These are phyloP conservation scores for Pherbina coryleti DNA, from an alignment of 2,888 invertebrate genomes.

Conservation along the genomic window DNA sequence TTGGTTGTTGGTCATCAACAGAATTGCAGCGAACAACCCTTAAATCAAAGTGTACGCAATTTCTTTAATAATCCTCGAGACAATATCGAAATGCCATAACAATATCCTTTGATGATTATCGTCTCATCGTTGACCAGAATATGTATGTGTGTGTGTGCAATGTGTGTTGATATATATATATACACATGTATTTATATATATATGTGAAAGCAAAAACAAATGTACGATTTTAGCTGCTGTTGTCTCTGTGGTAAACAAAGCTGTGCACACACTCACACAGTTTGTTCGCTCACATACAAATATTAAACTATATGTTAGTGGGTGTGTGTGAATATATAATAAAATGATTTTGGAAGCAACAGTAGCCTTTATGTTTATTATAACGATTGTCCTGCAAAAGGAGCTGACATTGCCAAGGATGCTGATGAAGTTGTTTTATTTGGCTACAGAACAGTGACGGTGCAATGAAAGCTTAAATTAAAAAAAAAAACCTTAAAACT, in stretches of 20 bases:
- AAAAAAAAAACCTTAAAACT: not conserved
- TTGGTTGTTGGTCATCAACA: not conserved
- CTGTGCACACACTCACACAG: not conserved
- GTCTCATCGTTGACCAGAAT: slow-evolving; percentile 52
- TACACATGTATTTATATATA: not conserved
- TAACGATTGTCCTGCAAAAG: slow-evolving; percentile 57
- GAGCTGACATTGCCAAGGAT: slow-evolving; percentile 40
- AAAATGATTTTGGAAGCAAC: slow-evolving; percentile 51
- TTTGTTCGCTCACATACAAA: not conserved
- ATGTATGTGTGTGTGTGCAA: slow-evolving; percentile 23
- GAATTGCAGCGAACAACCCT: slow-evolving; percentile 57
- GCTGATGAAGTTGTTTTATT: slow-evolving; percentile 27
- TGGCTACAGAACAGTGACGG: not conserved
- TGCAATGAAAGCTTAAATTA: too few relatives aligned
- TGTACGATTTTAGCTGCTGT: slow-evolving; percentile 1
- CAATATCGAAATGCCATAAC: slow-evolving; percentile 68
- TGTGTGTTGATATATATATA: not conserved
- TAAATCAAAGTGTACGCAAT: slow-evolving; percentile 67
- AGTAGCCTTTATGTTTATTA: slow-evolving; percentile 64
- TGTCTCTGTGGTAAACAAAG: not conserved
- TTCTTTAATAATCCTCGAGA: slow-evolving; percentile 68
- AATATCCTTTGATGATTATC: slow-evolving; percentile 69
- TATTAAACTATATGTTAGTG: not conserved
- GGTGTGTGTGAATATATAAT: not conserved
- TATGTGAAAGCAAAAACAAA: not conserved